Evolutionary conservation across 2,113 vertebrate species (phyloP).

Genomic region (Colossoma macropomum): DNA sequence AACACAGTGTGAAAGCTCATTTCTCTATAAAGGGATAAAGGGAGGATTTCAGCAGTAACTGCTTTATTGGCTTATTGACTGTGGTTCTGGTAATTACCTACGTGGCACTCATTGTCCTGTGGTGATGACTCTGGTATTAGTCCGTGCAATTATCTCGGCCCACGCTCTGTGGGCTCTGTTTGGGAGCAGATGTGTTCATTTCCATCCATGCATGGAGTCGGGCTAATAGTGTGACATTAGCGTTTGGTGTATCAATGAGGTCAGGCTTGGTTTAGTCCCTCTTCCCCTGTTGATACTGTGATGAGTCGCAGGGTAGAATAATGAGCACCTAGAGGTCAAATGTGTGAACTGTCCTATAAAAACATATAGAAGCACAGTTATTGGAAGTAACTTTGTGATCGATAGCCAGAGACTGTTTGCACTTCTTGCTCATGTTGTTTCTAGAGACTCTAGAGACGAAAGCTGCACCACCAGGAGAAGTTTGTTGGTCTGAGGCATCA

Average conservation of each 20-base stretch:
- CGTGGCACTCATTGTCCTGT: not conserved
- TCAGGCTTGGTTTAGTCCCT: conserved; percentile 2
- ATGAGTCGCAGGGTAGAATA: not conserved
- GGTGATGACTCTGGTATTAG: not conserved
- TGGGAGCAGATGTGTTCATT: conserved; percentile 2
- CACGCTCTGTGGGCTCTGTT: not conserved
- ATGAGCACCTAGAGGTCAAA: conserved; percentile 18
- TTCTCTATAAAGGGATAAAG: conserved; percentile 31
- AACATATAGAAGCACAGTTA: not conserved
- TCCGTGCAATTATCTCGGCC: not conserved
- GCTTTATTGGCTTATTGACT: conserved; percentile 40
- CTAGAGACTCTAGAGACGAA: conserved; percentile 9
- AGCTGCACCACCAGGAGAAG: not conserved
- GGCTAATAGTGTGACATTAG: conserved; percentile 5
- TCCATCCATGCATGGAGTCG: not conserved
- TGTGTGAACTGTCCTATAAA: not conserved
- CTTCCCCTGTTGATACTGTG: not conserved
- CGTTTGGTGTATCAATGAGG: not conserved
- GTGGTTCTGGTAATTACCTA: not conserved
- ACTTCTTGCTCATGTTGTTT: conserved; percentile 18
- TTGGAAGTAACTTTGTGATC: not conserved
- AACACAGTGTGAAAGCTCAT: conserved; percentile 12
- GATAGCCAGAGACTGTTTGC: conserved; percentile 30
- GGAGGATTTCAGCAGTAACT: conserved; percentile 10
- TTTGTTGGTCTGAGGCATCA: not conserved